Conservation (phyloP, 2,113 vertebrate genomes). For the Cebidichthys violaceus region DNA sequence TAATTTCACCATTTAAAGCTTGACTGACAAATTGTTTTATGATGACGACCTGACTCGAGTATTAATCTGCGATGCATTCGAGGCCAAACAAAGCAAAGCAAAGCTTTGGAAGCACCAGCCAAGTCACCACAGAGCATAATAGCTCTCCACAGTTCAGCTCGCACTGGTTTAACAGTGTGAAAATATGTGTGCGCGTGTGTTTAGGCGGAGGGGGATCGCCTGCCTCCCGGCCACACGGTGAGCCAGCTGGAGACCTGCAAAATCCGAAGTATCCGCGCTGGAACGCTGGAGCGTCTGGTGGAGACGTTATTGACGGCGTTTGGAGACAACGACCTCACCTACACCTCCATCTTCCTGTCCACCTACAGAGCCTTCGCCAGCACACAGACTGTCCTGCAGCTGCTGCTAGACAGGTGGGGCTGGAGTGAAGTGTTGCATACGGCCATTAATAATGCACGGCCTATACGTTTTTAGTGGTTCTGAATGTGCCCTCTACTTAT, state of each 20-base stretch:
- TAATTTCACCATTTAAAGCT: not conserved
- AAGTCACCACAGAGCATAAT: not conserved
- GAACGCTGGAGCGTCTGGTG: slow-evolving; percentile 94
- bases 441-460: not conserved
- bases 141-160: not conserved
- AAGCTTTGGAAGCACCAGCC: not conserved
- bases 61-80: not conserved
- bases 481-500: not conserved
- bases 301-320: slow-evolving; percentile 94
- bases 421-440: not conserved
- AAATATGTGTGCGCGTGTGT: slow-evolving; percentile 25
- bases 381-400: slow-evolving; percentile 88
- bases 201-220: slow-evolving; percentile 88
- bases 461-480: not conserved
- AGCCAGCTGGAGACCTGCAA: slow-evolving; percentile 96
- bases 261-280: slow-evolving; percentile 94
- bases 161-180: not conserved
- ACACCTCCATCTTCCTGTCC: slow-evolving; percentile 95
- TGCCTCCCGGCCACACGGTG: slow-evolving; percentile 92
- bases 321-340: slow-evolving; percentile 95
- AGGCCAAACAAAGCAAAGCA: not conserved
- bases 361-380: slow-evolving; percentile 93
- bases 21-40: not conserved
- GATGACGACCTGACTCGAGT: not conserved
- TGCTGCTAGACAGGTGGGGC: slow-evolving; percentile 89